Evolutionary conservation across 1,140 invertebrate species (phyloP), one percentile per base, ranked within the genome.

Genomic region (Diorhabda sublineata): DNA sequence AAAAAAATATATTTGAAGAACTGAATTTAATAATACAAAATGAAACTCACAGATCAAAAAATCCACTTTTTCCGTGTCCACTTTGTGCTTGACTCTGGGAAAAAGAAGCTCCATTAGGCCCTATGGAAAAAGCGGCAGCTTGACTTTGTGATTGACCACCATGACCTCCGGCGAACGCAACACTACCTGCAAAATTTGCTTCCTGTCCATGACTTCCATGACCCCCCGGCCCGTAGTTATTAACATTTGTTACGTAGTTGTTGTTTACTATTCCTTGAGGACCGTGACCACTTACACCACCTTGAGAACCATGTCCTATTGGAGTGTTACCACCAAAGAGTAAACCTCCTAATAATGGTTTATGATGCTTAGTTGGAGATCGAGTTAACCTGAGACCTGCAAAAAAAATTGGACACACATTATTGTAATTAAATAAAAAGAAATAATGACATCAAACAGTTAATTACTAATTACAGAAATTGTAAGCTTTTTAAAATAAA

Each of bases 171-270:
- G 64, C 64, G n/a, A 66, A 56, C 2, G 64, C 47, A 7, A 9
- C 45, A 47, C 61, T 64, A n/a, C 64, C 64, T 41, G 64, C 64
- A n/a, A 66, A 66, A 66, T 56, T 66, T n/a, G 47, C 64, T 26
- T 26, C 26, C 26, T 26, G 26, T 0, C 47, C 47, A 42, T 42
- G 47, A 11, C 7, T 3, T 42, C 52, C 64, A 41, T 66, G 64
- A 42, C 64, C 64, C 3, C 58, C 7, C 3, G 64, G 41, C 2
- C 52, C 64, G 26, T 66, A 66, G 43, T 66, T 66, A 56, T 66
- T 66, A 3, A 66, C 58, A 43, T 66, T 66, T 26, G 64, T 66
- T 58, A 66, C 42, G 26, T 66, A 57, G n/a, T 56, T 66, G 9
- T 41, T 41, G 26, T 26, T 26, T 26, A 5, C 57, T 26, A 26